These are phyloP conservation scores for Reticulitermes speratus DNA, from an alignment of 1,140 invertebrate genomes.

Conservation along the genomic window DNA sequence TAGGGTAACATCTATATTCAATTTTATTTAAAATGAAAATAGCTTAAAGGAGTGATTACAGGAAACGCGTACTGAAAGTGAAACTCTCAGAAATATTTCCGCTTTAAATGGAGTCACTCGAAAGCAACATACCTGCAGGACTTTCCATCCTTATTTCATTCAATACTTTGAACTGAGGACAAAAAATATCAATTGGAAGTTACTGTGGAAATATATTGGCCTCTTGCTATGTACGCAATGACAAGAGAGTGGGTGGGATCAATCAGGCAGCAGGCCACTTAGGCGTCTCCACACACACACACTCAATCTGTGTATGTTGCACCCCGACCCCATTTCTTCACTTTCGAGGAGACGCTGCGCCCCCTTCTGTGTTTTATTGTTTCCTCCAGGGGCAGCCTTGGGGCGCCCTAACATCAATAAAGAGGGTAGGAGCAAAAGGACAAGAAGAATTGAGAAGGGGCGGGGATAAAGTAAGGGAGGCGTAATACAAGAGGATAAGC, in stretches of 20 bases:
- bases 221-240: not conserved
- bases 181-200: not conserved
- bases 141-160: not conserved
- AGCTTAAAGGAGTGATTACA: not conserved
- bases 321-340: not conserved
- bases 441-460: slow-evolving; percentile 17
- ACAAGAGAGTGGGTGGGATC: not conserved
- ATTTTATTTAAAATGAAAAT: not conserved
- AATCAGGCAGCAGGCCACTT: not conserved
- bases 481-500: slow-evolving; percentile 29
- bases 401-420: slow-evolving; percentile 32
- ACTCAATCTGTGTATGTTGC: slow-evolving; percentile 23
- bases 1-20: too few species aligned
- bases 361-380: slow-evolving; percentile 27
- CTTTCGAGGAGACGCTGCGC: not conserved
- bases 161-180: not conserved
- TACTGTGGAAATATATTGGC: not conserved
- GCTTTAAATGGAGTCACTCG: not conserved
- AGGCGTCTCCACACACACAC: not conserved
- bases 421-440: slow-evolving; percentile 27
- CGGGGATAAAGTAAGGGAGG: slow-evolving; percentile 24
- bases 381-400: slow-evolving; percentile 20
- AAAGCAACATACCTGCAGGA: not conserved
- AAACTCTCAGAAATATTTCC: not conserved
- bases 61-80: not conserved